Base-by-base conservation (phyloP, 1,140 invertebrate species). In the Pogonomyrmex californicus region DNA sequence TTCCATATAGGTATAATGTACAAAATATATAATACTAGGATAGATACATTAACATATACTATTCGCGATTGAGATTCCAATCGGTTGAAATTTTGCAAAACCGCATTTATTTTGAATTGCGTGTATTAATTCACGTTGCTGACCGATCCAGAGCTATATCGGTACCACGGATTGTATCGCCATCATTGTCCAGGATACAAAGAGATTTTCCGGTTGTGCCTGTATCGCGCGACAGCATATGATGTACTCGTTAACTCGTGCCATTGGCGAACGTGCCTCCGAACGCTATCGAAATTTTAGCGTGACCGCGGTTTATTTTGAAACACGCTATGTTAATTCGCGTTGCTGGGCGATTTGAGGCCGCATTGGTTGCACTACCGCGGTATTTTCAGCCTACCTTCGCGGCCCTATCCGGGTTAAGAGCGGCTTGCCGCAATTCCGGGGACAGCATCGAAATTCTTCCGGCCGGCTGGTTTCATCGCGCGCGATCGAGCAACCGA, bases 341-440 rank as follows among this genome's bases (percentile, higher is more conserved):
- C 79, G 56, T 75, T 44, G 54, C 54, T 49, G 54, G 66, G 54
- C 41, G 38, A 75, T 75, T 73, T 75, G 79, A 83, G 68, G 41
- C 49, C 38, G 68, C 41, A 56, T 81, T 44, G 79, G 75, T 58
- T 47, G 41, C 68, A 54, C 10, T 73, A 12, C 12, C 79, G 49
- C 77, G 85, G 78, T 68, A 49, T 86, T 86, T 63, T 82, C 65
- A 86, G 77, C 85, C 76, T 86, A 86, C 85, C 85, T 86, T 82
- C 77, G 77, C 77, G 77, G 65, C 76, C 36, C 77, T 58, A 70
- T 38, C 33, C 62, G 76, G 76, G 85, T 82, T 86, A 86, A 86
- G 85, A 86, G 77, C 85, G 85, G 76, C 77, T 86, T 30, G 62
- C 85, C 85, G 85, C 85, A 81, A 86, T 86, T 82, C 85, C 85